These are phyloP conservation scores for Teleogryllus oceanicus DNA, from an alignment of 2,888 invertebrate species.

Conservation along the genomic window DNA sequence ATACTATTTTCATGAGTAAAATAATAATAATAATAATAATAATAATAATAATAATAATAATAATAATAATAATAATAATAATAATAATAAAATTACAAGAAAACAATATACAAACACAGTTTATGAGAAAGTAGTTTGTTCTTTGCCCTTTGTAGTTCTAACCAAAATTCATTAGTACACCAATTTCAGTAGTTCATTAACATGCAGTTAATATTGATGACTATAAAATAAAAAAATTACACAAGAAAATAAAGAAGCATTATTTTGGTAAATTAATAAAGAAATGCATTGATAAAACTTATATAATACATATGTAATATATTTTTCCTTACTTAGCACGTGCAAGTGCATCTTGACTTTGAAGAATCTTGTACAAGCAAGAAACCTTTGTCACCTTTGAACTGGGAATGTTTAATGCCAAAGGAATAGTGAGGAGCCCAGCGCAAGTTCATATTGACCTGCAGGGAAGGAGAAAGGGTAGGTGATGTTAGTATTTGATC, in stretches of 20 bases:
- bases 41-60: too few species aligned
- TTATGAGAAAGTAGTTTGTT: too few species aligned
- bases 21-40: too few species aligned
- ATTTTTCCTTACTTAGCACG: not conserved
- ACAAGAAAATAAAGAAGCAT: not conserved
- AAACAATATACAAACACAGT: too few species aligned
- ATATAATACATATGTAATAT: not conserved
- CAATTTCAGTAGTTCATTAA: too few species aligned
- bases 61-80: too few species aligned
- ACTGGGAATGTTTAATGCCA: constrained; percentile 39
- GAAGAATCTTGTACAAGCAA: not conserved
- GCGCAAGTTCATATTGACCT: constrained; percentile 36
- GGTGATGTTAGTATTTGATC: not conserved
- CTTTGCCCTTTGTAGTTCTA: too few species aligned
- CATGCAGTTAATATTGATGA: too few species aligned
- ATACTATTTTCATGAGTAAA: too few species aligned
- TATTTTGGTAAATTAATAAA: constrained; percentile 3
- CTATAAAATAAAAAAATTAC: too few species aligned
- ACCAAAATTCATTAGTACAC: too few species aligned
- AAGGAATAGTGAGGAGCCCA: constrained; percentile 37
- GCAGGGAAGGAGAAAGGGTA: constrained; percentile 25
- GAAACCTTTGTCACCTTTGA: constrained; percentile 29
- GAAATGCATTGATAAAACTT: not conserved
- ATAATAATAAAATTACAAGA: too few species aligned
- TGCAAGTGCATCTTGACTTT: not conserved